Base-by-base conservation (phyloP, 1,140 invertebrate genomes). In the Pararge aegeria region DNA sequence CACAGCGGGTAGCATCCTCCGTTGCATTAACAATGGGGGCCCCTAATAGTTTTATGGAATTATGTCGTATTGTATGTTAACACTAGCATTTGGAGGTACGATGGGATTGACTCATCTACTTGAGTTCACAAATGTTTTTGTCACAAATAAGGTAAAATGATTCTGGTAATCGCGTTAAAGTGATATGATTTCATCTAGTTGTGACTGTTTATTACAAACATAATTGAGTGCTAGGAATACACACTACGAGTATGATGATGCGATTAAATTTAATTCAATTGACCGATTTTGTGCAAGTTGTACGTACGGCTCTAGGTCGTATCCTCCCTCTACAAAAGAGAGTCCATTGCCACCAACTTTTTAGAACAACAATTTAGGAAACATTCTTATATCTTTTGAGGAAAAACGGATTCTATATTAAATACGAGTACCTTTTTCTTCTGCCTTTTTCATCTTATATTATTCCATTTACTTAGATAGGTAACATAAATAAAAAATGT, bases 1-100 rank as follows among this genome's bases (percentile, higher is more conserved):
- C 57, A 27, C 57, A 48, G 57, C 42, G 57, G 57, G 57, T 21
- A 52, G 37, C 38, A 21, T 48, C 50, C 27, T 53, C 53, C 24
- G 40, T 34, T 44, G 27, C 27, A n/a, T 10, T 53, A 24, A 60
- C 57, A 53, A 53, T 46, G 15, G 38, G 20, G 18, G 6, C n/a
- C n/a, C 13, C 30, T 53, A 60, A 60, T 60, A 60, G 50, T 60
- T 60, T 53, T 53, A 60, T 60, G 50, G 38, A 27, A 49, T 53
- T 46, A 30, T 46, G 15, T 24, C 21, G 44, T 46, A 24, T 46
- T 46, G 44, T 46, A n/a, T 46, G 44, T 46, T 46, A 46, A 46
- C 44, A 46, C 44, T 12, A 44, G 40, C 5, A 44, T 44, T 19
- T 19, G n/a, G 12, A 20, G 20, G 12, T 46, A 21, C 19, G 19